Evolutionary conservation across 2,113 vertebrate genomes (phyloP), one percentile per base, ranked within the genome.

Genomic region (Pseudopodoces humilis): DNA sequence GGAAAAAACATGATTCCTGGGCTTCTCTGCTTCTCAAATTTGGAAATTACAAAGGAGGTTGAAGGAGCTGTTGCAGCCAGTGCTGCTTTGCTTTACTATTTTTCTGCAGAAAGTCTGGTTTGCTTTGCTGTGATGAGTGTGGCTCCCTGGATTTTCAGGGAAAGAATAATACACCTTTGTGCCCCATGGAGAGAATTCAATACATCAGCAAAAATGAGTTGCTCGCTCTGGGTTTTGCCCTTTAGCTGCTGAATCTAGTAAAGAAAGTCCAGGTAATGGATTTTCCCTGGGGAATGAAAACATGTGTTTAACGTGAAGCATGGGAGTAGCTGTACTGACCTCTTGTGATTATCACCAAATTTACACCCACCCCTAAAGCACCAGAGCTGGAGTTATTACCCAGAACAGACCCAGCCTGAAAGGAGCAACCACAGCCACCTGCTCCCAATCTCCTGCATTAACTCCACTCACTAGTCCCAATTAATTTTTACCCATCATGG

Each of bases 231-330:
- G 8, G 18, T 56, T 83, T 80, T 86, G 7, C 37, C 41, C 68
- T 86, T 76, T 25, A 50, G 30, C 63, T 65, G 37, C 69, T 69
- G 71, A 80, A 53, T 25, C 13, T 69, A 70, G 15, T 41, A 37
- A 44, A 71, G 31, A 82, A 74, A 53, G 31, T 62, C 70, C 28
- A 65, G 18, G 41, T 15, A 47, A 60, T 21, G 13, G 31, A 43
- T 58, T 76, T 75, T 30, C 25, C 58, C 52, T 0, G 2, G 20
- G 44, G 43, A 65, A 64, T 21, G 30, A 39, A 79, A 71, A 15
- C 16, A 22, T 0, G 0, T 15, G 13, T 62, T 85, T 37, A 59
- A 67, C 0, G 0, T 13, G 31, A 71, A 72, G 14, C 3, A 5
- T 5, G 20, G n/a, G 41, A 59, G 37, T 19, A 46, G 10, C 64